These are phyloP conservation scores for Ceraclea dissimilis DNA, from an alignment of 2,888 invertebrate genomes.

Conservation along the genomic window DNA sequence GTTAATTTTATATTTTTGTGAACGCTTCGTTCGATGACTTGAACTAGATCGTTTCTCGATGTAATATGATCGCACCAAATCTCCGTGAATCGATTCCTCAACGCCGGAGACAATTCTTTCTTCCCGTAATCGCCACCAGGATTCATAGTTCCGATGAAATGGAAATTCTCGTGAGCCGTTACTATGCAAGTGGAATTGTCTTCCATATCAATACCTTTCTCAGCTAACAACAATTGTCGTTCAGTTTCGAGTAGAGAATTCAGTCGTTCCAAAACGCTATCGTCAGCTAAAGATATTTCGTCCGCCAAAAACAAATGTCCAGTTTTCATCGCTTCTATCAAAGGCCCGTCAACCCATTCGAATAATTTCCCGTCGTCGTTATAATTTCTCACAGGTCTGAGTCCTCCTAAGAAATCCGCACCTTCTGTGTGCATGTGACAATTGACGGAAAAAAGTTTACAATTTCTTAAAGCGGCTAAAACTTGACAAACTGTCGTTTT, in stretches of 20 bases:
- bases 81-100: constrained; percentile 96
- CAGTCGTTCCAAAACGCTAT: constrained; percentile 93
- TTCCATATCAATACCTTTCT: constrained; percentile 67
- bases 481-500: constrained; percentile 95
- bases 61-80: constrained; percentile 90
- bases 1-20: constrained; percentile 45
- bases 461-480: constrained; percentile 60
- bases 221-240: constrained; percentile 80
- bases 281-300: constrained; percentile 98
- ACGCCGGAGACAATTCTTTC: constrained; percentile 95
- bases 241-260: constrained; percentile 95
- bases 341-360: constrained; percentile 96
- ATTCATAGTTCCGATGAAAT: constrained; percentile 98
- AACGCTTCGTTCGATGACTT: constrained; percentile 78
- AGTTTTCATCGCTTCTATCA: constrained; percentile 81
- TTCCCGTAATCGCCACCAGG: constrained; percentile 99
- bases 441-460: constrained; percentile 74
- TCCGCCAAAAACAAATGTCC: constrained; percentile 91
- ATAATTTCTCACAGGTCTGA: constrained; percentile 77
- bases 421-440: constrained; percentile 99
- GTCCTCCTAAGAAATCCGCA: constrained; percentile 92
- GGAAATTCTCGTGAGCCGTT: constrained; percentile 68
- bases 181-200: constrained; percentile 52
- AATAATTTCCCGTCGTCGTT: constrained; percentile 61
- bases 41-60: constrained; percentile 63